Percentiles rank a stretch among this genome's conserved stretches.
phyloP scores from a whole-genome alignment of 1,140 invertebrate genomes.

The Pseudoatta argentina region DNA sequence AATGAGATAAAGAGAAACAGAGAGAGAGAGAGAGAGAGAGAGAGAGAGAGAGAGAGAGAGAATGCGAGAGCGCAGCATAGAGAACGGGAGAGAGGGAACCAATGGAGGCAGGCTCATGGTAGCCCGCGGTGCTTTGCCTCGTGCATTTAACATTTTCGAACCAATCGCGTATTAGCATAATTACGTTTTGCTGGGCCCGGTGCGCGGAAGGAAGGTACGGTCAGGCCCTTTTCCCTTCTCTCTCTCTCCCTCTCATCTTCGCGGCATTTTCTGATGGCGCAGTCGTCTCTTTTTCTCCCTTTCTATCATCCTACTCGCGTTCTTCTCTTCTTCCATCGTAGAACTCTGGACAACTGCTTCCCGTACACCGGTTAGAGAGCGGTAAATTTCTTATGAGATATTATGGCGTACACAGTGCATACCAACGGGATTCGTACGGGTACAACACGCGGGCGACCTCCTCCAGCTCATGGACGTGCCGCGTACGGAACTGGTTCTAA shows the following conservation, averaged over 20 bases:
- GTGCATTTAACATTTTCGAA: constrained; percentile 83
- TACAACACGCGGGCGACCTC: constrained; percentile 76
- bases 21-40: background rate
- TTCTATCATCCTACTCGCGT: constrained; percentile 16
- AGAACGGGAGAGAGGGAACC: constrained; percentile 60
- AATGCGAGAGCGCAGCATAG: constrained; percentile 36
- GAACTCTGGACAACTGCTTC: constrained; percentile 50
- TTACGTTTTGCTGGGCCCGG: constrained; percentile 81
- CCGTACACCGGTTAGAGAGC: constrained; percentile 78
- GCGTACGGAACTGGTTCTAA: constrained; percentile 79
- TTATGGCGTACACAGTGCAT: constrained; percentile 82
- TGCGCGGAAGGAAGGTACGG: constrained; percentile 72
- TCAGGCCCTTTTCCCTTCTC: constrained; percentile 43
- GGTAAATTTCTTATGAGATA: constrained; percentile 84
- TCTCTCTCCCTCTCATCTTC: constrained; percentile 17
- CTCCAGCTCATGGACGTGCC: constrained; percentile 61
- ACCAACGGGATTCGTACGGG: constrained; percentile 82
- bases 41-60: background rate
- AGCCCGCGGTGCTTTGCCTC: constrained; percentile 81
- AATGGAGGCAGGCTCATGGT: constrained; percentile 75
- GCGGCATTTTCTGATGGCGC: constrained; percentile 60
- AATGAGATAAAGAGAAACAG: background rate
- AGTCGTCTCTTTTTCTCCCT: constrained; percentile 2
- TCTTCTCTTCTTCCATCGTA: constrained; percentile 50
- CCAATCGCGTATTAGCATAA: constrained; percentile 86